Evolutionary conservation across 2,113 vertebrate genomes (phyloP), one percentile per base, ranked within the genome.

Genomic region (Malaclemys terrapin): DNA sequence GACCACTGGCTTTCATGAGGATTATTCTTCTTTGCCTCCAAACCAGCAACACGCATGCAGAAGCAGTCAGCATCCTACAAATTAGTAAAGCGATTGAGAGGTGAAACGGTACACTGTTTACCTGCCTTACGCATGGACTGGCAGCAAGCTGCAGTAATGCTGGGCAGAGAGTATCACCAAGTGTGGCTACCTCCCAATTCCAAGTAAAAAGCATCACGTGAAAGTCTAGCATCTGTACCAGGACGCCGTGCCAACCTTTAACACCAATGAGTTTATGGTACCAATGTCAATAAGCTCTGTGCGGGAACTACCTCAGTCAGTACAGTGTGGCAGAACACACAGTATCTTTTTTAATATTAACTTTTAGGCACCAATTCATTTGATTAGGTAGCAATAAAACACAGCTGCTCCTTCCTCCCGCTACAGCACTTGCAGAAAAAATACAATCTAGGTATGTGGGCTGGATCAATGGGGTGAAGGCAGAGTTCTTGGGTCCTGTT

Each of bases 321-420:
- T 57, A 5, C 3, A 6, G 2, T 11, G 62, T 25, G 45, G 87
- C 89, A 94, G 52, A 84, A 89, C 2, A 81, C 0, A 72, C 1
- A 69, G 29, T 62, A 53, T 89, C 56, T 85, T 90, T 88, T 93
- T 8, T 92, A 90, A 20, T 52, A 6, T 84, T 94, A 93, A 93
- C 38, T 83, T 95, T 59, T 38, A 42, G 80, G 87, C 93, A n/a
- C 56, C 83, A 82, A 93, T 94, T 94, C 87, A 92, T 89, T 95
- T 94, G 52, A 94, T 29, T 25, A 94, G 84, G 52, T 31, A 94
- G 88, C 82, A 79, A 89, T 76, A 84, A 1, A 78, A 81, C 50
- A 49, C 27, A 80, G 62, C 24, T 89, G 81, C 80, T 76, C 59
- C 82, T 17, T 80, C 52, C n/a, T 94, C 53, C 56, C 27, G 38